Evolutionary conservation across 1,140 invertebrate species (phyloP), one percentile per base, ranked within the genome.

Genomic region (Rhysida immarginata): DNA sequence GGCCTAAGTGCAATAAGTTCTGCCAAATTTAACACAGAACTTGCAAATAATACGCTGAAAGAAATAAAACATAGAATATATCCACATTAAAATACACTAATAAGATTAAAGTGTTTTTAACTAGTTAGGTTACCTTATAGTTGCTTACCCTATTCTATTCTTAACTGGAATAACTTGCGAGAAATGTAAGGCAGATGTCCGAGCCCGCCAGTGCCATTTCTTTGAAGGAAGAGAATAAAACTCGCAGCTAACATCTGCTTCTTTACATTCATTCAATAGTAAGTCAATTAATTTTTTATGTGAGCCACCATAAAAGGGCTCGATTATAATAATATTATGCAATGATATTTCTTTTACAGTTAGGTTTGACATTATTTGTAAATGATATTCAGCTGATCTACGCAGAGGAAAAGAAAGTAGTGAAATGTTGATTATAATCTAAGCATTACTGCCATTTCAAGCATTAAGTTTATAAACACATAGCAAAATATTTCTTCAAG

Each of bases 141-240:
- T 59, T 14, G 53, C 58, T 60, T 63, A 73, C 69, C 68, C 73
- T 63, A 74, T 79, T 21, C 71, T 68, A 51, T 75, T 67, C 29
- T 73, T 63, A 41, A 60, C 57, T 13, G 81, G 80, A 55, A 85
- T 81, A 3, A 67, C 63, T 63, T 78, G 73, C 18, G 75, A 74
- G 56, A 85, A 74, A 56, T 78, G 75, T 0, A 86, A 64, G 0
- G 82, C 78, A 26, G 79, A 77, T 26, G 80, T 82, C 54, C 84
- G 66, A 0, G 83, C 80, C 60, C 81, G 68, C 84, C 84, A 87
- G 62, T 84, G 84, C 84, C 84, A 87, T 65, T 87, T 87, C 64
- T 84, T 85, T 2, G 77, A 77, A 14, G 76, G 71, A 62, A 85
- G 68, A 2, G 76, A 79, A 35, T 76, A 69, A 11, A 82, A 63